These are phyloP conservation scores for Platerodrilus igneus DNA, from an alignment of 2,888 invertebrate species.

Conservation along the genomic window DNA sequence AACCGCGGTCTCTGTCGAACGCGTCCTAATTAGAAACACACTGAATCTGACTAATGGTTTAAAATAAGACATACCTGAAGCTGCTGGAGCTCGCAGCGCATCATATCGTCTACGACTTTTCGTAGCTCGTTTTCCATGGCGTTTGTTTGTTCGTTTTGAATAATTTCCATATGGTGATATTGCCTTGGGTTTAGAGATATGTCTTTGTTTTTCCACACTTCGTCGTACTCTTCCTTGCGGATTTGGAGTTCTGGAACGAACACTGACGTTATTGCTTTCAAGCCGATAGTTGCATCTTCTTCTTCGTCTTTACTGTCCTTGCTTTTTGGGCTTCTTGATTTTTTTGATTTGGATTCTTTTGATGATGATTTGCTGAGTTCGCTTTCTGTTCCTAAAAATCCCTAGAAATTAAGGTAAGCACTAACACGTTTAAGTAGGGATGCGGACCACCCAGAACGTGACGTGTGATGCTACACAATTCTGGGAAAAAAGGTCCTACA, in stretches of 20 bases:
- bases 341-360: constrained; percentile 74
- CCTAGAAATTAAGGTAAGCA: not conserved
- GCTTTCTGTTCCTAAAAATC: constrained; percentile 62
- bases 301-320: constrained; percentile 50
- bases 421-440: not conserved
- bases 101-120: constrained; percentile 72
- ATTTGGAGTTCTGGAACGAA: constrained; percentile 69
- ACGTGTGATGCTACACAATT: not conserved
- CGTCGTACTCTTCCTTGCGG: constrained; percentile 72
- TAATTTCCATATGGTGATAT: constrained; percentile 74
- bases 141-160: constrained; percentile 75
- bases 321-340: constrained; percentile 60
- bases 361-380: constrained; percentile 77
- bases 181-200: constrained; percentile 71
- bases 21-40: no score
- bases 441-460: not conserved
- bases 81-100: constrained; percentile 65
- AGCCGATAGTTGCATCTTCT: constrained; percentile 62
- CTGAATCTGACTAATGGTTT: no score
- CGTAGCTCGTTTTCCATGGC: constrained; percentile 81
- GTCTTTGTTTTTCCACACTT: constrained; percentile 78
- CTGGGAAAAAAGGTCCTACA: no score
- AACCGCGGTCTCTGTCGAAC: constrained; percentile 63
- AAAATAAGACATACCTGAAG: constrained; percentile 56
- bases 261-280: constrained; percentile 65